Conservation (phyloP, 2,888 invertebrate species). For the Nemoura dubitans region DNA sequence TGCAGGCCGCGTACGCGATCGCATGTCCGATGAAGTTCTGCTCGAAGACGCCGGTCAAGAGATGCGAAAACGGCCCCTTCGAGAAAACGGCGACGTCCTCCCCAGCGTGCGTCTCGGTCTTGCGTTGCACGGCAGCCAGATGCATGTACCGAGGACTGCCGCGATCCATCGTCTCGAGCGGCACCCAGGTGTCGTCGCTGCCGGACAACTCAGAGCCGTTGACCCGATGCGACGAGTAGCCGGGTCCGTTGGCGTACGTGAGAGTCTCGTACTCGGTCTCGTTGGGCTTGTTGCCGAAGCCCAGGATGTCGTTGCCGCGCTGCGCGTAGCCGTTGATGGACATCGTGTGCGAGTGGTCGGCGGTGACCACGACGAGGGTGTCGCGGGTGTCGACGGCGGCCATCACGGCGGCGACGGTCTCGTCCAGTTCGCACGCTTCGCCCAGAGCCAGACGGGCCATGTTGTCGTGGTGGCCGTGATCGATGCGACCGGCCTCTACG, state of each 20-base stretch:
- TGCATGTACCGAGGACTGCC: background rate
- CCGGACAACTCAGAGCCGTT: background rate
- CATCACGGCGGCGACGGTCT: slow-evolving; percentile 67
- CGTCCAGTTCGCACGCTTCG: slow-evolving; percentile 71
- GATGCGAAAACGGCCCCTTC: slow-evolving; percentile 79
- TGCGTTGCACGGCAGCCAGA: background rate
- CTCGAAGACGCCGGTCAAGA: slow-evolving; percentile 82
- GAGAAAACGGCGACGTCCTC: slow-evolving; percentile 85
- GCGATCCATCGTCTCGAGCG: background rate
- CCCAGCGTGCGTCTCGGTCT: slow-evolving; percentile 77
- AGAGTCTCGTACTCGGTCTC: slow-evolving; percentile 66
- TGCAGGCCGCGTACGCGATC: slow-evolving; percentile 76
- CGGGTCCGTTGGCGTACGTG: slow-evolving; percentile 72
- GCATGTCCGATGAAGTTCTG: slow-evolving; percentile 82
- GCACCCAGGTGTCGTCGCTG: slow-evolving; percentile 18
- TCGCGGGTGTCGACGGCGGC: slow-evolving; percentile 62
- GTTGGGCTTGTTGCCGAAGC: slow-evolving; percentile 59
- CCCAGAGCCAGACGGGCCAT: slow-evolving; percentile 68
- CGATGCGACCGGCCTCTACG: slow-evolving; percentile 71
- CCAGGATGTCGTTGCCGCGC: slow-evolving; percentile 68
- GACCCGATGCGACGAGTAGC: slow-evolving; percentile 56
- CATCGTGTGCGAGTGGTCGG: slow-evolving; percentile 71
- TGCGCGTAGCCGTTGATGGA: slow-evolving; percentile 70
- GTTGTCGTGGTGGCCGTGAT: slow-evolving; percentile 72
- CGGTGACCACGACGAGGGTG: slow-evolving; percentile 73